phyloP scores from a whole-genome alignment of 2,888 invertebrate genomes.

The Melanophora roralis region DNA sequence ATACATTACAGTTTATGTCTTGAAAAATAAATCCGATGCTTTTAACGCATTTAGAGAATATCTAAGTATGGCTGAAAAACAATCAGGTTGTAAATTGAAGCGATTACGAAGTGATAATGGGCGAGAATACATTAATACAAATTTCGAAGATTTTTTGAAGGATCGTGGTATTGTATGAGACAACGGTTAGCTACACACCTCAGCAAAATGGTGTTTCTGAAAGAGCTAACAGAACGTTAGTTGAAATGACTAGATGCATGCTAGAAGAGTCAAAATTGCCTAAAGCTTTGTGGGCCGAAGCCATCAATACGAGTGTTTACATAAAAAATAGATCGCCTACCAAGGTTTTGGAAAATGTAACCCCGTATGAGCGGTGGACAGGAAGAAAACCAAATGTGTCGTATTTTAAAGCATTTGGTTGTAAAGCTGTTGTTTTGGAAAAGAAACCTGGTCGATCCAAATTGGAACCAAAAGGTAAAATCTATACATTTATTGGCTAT shows the following conservation, averaged over 20 bases:
- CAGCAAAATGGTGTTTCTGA: constrained; percentile 1
- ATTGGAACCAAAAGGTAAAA: no score
- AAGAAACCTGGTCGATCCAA: no score
- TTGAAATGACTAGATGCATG: background rate
- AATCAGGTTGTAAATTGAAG: background rate
- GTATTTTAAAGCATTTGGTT: no score
- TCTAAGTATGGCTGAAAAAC: background rate
- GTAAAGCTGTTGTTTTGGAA: no score
- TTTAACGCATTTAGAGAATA: background rate
- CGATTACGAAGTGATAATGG: background rate
- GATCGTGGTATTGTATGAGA: background rate
- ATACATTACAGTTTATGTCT: background rate
- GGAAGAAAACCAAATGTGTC: no score
- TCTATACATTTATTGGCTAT: no score
- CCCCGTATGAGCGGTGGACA: no score
- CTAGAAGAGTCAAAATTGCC: no score
- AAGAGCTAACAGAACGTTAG: constrained; percentile 42
- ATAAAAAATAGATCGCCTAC: background rate
- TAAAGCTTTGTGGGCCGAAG: background rate
- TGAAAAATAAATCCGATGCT: background rate
- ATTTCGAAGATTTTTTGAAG: background rate
- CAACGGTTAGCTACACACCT: background rate
- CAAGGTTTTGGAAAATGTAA: background rate
- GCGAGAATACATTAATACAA: background rate
- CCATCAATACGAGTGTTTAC: background rate